Evolutionary conservation across 1,140 invertebrate genomes (phyloP).

Genomic region (Temnothorax longispinosus): DNA sequence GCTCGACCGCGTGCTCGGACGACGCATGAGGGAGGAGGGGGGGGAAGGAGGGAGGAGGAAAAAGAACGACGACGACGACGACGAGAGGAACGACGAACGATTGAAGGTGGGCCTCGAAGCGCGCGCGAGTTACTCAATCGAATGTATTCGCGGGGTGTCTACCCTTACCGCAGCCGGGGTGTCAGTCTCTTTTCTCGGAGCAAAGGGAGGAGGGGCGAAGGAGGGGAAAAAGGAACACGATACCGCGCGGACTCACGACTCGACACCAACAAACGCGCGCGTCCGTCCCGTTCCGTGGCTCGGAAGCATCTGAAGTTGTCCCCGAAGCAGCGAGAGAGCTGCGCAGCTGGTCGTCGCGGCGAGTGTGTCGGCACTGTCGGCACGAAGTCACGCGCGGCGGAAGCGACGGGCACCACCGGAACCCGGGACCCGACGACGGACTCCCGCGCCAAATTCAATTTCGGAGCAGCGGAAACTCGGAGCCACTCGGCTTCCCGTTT

Average conservation of each 20-base stretch:
- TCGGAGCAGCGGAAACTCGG: neutral
- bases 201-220: no score
- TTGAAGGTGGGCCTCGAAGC: neutral
- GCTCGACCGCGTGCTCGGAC: constrained; percentile 37
- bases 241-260: neutral
- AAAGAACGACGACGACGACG: neutral
- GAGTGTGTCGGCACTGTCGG: no score
- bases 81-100: neutral
- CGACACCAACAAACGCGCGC: neutral
- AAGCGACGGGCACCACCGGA: no score
- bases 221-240: neutral
- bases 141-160: neutral
- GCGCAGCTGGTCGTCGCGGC: constrained; percentile 4
- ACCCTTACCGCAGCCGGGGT: neutral
- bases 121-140: neutral
- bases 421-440: no score
- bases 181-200: neutral
- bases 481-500: no score
- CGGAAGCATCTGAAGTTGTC: constrained; percentile 20
- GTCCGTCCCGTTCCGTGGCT: neutral
- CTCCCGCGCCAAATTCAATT: no score
- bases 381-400: no score
- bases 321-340: no score
- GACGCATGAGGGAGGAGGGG: constrained; percentile 40
- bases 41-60: no score